Percentiles rank a stretch among this genome's conserved stretches.
Evolutionary conservation across 1,140 invertebrate genomes (phyloP).

Genomic region (Ceratina australensis): DNA sequence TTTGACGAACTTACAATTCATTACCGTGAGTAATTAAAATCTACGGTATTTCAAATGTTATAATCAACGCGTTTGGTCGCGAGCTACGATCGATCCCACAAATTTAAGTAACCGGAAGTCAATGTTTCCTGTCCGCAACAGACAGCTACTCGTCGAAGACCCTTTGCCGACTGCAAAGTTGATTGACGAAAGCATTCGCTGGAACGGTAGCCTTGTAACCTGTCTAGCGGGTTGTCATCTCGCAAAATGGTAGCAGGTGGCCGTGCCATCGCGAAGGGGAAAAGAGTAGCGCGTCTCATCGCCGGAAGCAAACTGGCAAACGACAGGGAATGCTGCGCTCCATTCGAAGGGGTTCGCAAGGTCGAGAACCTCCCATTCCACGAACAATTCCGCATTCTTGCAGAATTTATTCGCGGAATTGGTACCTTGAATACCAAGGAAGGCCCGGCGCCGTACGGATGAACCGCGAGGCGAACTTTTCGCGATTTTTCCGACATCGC

Average conservation of each 20-base stretch:
- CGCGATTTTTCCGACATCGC: neutral
- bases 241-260: slow-evolving; percentile 16
- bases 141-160: neutral
- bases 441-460: neutral
- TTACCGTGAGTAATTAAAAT: too few relatives aligned
- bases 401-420: slow-evolving; percentile 7
- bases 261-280: neutral
- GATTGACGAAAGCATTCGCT: neutral
- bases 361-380: neutral
- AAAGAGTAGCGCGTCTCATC: neutral
- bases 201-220: neutral
- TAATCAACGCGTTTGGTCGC: too few relatives aligned
- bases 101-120: too few relatives aligned
- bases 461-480: neutral
- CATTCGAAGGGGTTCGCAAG: neutral
- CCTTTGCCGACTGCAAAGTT: neutral
- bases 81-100: too few relatives aligned
- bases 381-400: slow-evolving; percentile 15
- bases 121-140: too few relatives aligned
- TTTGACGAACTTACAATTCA: too few relatives aligned
- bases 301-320: neutral
- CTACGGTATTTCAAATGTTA: too few relatives aligned
- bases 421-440: neutral
- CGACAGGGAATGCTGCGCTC: too few relatives aligned
- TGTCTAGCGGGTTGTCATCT: slow-evolving; percentile 20